Conservation (phyloP, 2,113 vertebrate genomes). For the Engystomops pustulosus region DNA sequence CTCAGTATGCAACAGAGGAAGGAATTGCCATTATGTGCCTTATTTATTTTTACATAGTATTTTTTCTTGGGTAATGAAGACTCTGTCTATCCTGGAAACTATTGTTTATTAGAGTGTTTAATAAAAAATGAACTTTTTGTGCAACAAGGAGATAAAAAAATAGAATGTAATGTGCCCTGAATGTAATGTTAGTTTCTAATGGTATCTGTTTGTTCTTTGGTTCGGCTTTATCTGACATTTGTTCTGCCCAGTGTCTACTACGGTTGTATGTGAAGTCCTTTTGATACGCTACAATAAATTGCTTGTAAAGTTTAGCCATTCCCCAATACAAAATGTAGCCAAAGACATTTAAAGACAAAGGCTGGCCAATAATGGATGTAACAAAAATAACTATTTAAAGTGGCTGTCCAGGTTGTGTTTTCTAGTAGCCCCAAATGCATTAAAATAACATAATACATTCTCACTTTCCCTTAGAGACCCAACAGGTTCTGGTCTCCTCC, state of each 20-base stretch:
- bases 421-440: too few species aligned
- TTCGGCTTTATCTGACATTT: neutral
- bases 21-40: constrained; percentile 36
- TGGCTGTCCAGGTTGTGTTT: too few species aligned
- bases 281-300: neutral
- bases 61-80: constrained; percentile 33
- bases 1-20: constrained; percentile 35
- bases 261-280: neutral
- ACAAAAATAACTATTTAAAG: neutral
- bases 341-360: neutral
- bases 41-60: constrained; percentile 51
- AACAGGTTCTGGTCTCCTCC: too few species aligned
- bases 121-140: constrained; percentile 11
- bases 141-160: neutral
- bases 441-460: too few species aligned
- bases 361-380: neutral
- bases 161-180: neutral
- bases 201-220: neutral
- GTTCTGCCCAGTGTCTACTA: neutral
- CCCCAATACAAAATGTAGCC: neutral
- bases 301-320: neutral
- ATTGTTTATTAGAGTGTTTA: constrained; percentile 19
- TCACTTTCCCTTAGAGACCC: too few species aligned
- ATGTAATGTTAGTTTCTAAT: neutral
- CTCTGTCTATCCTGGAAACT: neutral